A percentile compares a stretch with the other conserved stretches of the same genome.
Evolutionary conservation across 1,140 invertebrate species (phyloP).

Genomic region (silkworm (Bombyx mori)): DNA sequence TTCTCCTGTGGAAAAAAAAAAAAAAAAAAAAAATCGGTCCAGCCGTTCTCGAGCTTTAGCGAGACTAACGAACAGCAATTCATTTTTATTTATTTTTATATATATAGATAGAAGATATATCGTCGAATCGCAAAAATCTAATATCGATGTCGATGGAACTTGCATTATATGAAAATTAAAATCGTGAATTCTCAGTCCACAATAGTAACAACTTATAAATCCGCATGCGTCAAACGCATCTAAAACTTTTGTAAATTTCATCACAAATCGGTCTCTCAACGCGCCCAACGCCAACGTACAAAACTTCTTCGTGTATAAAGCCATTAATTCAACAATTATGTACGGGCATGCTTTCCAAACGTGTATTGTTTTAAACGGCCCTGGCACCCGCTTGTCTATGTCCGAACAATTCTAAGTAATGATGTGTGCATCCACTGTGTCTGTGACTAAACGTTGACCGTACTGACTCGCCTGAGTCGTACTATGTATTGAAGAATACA

Average conservation of each 20-base stretch:
- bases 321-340: constrained; percentile 8
- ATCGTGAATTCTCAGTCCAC: too few relatives aligned
- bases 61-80: too few relatives aligned
- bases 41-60: too few relatives aligned
- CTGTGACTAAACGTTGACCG: constrained; percentile 3
- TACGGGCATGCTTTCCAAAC: constrained; percentile 5
- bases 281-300: background rate
- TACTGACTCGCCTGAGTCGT: background rate
- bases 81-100: too few relatives aligned
- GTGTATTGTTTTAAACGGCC: constrained; percentile 9
- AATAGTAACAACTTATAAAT: too few relatives aligned
- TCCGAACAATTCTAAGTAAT: constrained; percentile 2
- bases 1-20: too few relatives aligned
- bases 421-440: background rate
- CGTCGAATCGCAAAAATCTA: too few relatives aligned
- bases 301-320: constrained; percentile 4
- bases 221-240: constrained; percentile 3
- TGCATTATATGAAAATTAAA: too few relatives aligned
- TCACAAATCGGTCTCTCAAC: background rate
- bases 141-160: too few relatives aligned
- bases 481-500: too few relatives aligned
- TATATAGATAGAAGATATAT: too few relatives aligned
- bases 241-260: constrained; percentile 3
- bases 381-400: constrained; percentile 14
- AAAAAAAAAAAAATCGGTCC: too few relatives aligned